phyloP scores from a whole-genome alignment of 2,797 vertebrate genomes.

The Limosa lapponica region DNA sequence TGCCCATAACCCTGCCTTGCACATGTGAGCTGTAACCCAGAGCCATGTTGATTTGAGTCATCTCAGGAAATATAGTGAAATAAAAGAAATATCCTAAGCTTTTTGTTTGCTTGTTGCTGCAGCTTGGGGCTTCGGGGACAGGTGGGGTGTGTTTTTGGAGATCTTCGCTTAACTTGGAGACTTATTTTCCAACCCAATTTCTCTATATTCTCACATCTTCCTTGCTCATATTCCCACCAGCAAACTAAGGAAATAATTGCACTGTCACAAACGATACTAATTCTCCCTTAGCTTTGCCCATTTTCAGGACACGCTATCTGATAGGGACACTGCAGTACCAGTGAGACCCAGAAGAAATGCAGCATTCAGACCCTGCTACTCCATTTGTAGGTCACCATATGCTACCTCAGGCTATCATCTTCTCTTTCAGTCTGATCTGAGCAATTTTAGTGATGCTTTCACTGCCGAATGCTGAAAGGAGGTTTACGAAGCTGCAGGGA shows the following conservation, averaged over 20 bases:
- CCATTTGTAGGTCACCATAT: background rate
- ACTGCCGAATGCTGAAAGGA: background rate
- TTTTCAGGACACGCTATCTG: background rate
- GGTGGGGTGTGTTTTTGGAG: fast-evolving
- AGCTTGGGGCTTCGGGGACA: background rate
- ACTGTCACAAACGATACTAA: background rate
- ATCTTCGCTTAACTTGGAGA: fast-evolving
- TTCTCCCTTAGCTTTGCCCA: background rate
- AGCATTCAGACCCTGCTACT: background rate
- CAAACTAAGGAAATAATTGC: background rate
- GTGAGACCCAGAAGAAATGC: background rate
- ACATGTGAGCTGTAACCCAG: background rate
- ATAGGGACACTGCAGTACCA: fast-evolving
- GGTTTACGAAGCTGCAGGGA: background rate
- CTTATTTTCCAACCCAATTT: background rate
- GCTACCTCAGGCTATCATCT: background rate
- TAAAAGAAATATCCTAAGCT: background rate
- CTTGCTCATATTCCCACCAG: background rate
- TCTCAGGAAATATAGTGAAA: background rate
- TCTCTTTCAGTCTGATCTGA: background rate
- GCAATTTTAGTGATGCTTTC: background rate
- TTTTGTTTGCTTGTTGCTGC: background rate
- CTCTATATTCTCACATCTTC: fast-evolving
- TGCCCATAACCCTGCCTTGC: fast-evolving
- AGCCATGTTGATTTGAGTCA: background rate